These are phyloP conservation scores for Trididemnum clinides DNA, from an alignment of 23 tunicate genomes.

Conservation along the genomic window DNA sequence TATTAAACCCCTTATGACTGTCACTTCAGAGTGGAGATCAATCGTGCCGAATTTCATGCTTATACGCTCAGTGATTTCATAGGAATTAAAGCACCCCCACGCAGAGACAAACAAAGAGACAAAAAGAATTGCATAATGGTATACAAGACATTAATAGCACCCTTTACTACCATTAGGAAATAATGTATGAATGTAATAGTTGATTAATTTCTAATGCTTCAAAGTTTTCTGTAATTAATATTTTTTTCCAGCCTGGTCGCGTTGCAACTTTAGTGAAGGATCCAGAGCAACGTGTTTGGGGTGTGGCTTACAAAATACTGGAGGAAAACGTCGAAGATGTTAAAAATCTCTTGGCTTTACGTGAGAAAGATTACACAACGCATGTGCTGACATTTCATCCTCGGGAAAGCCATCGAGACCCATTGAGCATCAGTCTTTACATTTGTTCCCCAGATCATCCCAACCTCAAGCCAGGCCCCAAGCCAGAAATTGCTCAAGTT, in stretches of 20 bases:
- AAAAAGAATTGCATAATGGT: too few relatives aligned
- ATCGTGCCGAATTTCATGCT: too few relatives aligned
- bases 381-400: constrained; percentile 57
- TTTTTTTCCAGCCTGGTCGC: constrained; percentile 83
- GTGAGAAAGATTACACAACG: constrained; percentile 82
- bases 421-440: constrained; percentile 59
- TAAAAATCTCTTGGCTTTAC: constrained; percentile 35
- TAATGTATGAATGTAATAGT: too few relatives aligned
- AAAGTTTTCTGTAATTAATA: too few relatives aligned
- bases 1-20: too few relatives aligned
- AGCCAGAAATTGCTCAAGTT: constrained; percentile 54
- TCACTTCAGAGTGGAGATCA: too few relatives aligned
- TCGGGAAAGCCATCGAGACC: constrained; percentile 11
- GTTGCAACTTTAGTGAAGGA: constrained; percentile 74
- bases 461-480: constrained; percentile 60
- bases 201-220: too few relatives aligned
- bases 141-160: too few relatives aligned
- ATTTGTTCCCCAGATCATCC: constrained; percentile 86
- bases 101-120: too few relatives aligned
- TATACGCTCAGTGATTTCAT: too few relatives aligned
- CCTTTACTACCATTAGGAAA: too few relatives aligned
- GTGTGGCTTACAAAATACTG: constrained; percentile 85
- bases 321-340: constrained; percentile 45
- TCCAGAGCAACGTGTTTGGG: constrained; percentile 69
- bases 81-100: too few relatives aligned